Percentiles rank a stretch among this genome's conserved stretches.
Conservation (phyloP, 2,888 invertebrate genomes). For the Epicampocera succincta region DNA sequence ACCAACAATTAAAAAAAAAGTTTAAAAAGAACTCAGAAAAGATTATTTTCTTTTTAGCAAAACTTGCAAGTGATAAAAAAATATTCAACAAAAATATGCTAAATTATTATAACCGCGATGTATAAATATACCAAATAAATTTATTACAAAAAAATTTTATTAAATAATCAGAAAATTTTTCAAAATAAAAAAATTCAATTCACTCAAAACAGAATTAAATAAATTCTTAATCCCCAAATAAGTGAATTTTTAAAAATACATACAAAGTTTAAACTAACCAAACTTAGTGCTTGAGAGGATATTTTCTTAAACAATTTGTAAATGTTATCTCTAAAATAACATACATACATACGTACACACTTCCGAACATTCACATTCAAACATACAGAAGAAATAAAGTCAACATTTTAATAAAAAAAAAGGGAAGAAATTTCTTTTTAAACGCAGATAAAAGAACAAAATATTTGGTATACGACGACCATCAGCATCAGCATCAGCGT, state of each 20-base stretch:
- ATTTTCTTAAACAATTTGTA: slow-evolving; percentile 17
- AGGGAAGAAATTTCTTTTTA: background rate
- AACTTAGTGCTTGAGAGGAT: slow-evolving; percentile 14
- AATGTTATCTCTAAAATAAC: slow-evolving; percentile 40
- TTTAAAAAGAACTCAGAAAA: slow-evolving; percentile 8
- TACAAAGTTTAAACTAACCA: background rate
- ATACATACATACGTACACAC: background rate
- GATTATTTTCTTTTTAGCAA: background rate
- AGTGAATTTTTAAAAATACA: slow-evolving; percentile 31
- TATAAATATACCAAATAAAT: background rate
- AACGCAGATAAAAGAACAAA: slow-evolving; percentile 34
- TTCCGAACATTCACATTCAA: no score
- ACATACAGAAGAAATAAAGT: slow-evolving; percentile 7
- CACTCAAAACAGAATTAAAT: background rate
- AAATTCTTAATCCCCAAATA: slow-evolving; percentile 13
- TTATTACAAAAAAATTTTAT: background rate
- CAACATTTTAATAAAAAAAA: slow-evolving; percentile 44
- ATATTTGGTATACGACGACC: slow-evolving; percentile 54
- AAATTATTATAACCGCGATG: background rate
- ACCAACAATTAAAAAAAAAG: slow-evolving; percentile 19
- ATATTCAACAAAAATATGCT: background rate
- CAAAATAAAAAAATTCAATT: background rate
- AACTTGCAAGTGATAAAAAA: background rate
- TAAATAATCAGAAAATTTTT: background rate
- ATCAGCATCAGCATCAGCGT: background rate